Conservation (phyloP, 2,113 vertebrate genomes). For the Dipodomys merriami region DNA sequence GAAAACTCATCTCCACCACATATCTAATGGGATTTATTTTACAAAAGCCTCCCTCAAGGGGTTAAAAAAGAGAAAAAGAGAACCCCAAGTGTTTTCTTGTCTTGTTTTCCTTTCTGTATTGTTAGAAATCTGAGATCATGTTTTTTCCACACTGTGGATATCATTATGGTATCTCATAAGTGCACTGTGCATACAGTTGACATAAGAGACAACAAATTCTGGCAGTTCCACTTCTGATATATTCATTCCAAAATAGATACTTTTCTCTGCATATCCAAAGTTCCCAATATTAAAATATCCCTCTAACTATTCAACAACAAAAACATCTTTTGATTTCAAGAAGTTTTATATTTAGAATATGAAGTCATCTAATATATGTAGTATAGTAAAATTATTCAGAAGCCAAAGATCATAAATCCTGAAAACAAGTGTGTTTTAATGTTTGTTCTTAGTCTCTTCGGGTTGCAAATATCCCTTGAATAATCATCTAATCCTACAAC, state of each 20-base stretch:
- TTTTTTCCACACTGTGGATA: neutral
- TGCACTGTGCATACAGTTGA: neutral
- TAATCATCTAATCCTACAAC: neutral
- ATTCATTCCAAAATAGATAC: constrained; percentile 34
- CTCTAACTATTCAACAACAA: constrained; percentile 38
- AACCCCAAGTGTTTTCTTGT: constrained; percentile 17
- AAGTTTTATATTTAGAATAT: constrained; percentile 39
- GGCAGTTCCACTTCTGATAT: neutral
- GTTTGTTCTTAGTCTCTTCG: constrained; percentile 33
- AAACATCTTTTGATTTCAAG: constrained; percentile 45
- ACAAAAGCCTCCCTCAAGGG: neutral
- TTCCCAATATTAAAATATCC: constrained; percentile 30
- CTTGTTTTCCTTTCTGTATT: constrained; percentile 39
- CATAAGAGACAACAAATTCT: neutral
- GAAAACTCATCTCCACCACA: neutral
- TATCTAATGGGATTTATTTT: constrained; percentile 8
- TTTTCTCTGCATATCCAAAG: constrained; percentile 26
- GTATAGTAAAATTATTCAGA: constrained; percentile 51
- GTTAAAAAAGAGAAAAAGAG: constrained; percentile 41
- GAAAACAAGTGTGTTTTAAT: constrained; percentile 32
- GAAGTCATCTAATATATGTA: constrained; percentile 15
- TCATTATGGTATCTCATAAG: neutral
- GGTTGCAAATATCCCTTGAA: neutral
- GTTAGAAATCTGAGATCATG: constrained; percentile 53
- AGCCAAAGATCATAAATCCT: constrained; percentile 14